These are phyloP conservation scores for Pollachius pollachius DNA, from an alignment of 2,113 vertebrate species.

Conservation along the genomic window DNA sequence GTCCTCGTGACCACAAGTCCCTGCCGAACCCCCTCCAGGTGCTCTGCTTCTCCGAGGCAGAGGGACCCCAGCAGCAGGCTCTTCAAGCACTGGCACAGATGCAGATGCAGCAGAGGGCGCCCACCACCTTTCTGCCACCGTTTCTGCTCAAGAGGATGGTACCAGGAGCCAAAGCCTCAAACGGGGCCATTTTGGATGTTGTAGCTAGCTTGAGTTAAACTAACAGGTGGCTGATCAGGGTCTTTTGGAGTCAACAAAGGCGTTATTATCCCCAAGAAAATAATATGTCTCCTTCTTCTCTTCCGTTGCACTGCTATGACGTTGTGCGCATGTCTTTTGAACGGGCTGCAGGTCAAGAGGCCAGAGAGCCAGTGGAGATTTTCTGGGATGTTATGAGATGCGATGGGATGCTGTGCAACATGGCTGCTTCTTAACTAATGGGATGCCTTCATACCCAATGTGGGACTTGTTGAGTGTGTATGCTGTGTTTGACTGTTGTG, in stretches of 20 bases:
- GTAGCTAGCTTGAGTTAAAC: constrained; percentile 3
- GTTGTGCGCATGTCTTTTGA: too few species aligned
- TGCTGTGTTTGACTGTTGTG: too few species aligned
- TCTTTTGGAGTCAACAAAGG: not conserved
- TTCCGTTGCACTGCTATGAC: too few species aligned
- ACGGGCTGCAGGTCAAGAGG: too few species aligned
- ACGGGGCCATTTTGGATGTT: not conserved
- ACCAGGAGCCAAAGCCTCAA: not conserved
- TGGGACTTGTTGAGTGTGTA: too few species aligned
- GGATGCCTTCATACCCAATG: too few species aligned
- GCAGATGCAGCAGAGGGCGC: not conserved
- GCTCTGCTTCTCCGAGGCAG: constrained; percentile 48
- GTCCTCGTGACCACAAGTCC: not conserved
- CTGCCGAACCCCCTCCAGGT: constrained; percentile 43
- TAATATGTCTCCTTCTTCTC: too few species aligned
- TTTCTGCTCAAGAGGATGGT: constrained; percentile 42
- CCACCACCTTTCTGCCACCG: constrained; percentile 30
- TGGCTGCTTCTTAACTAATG: too few species aligned
- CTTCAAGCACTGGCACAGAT: constrained; percentile 1
- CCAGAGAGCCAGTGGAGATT: too few species aligned
- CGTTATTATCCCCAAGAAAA: too few species aligned
- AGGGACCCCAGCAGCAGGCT: constrained; percentile 3
- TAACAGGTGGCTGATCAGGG: not conserved
- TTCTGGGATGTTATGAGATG: too few species aligned
- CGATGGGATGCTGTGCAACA: too few species aligned